Evolutionary conservation across 2,113 vertebrate species (phyloP).

Genomic region (Axis porcinus): DNA sequence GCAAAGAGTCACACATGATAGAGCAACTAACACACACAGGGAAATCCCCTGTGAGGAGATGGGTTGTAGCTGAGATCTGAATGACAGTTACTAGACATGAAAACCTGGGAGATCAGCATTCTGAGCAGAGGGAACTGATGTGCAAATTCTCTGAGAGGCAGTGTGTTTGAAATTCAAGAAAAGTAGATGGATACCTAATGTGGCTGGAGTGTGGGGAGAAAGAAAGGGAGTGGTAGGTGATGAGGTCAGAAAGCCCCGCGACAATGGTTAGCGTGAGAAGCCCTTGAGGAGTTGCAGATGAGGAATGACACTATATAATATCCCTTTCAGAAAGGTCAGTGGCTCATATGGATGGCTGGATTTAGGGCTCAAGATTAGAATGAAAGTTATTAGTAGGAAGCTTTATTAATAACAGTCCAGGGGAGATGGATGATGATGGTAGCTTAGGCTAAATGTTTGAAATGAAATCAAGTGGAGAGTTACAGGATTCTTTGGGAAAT

Average conservation of each 20-base stretch:
- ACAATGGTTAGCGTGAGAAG: neutral
- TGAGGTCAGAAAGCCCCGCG: neutral
- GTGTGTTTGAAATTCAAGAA: neutral
- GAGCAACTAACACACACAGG: neutral
- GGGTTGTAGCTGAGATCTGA: neutral
- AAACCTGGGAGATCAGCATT: neutral
- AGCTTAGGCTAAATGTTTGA: neutral
- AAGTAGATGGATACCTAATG: neutral
- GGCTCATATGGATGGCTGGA: neutral
- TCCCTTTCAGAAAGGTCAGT: neutral
- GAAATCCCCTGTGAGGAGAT: neutral
- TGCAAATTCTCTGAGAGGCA: neutral
- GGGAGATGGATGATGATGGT: neutral
- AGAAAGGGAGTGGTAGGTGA: no score
- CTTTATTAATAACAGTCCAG: neutral
- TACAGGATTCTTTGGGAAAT: neutral
- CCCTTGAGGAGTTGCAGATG: neutral
- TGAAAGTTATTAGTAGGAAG: neutral
- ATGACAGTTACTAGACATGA: neutral
- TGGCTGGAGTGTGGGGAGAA: neutral
- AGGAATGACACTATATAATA: neutral
- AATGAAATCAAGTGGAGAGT: neutral
- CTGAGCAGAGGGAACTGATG: neutral
- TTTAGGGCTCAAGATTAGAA: neutral
- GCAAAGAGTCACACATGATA: neutral